These are phyloP conservation scores for Idaea dimidiata DNA, from an alignment of 2,888 invertebrate genomes.

Conservation along the genomic window DNA sequence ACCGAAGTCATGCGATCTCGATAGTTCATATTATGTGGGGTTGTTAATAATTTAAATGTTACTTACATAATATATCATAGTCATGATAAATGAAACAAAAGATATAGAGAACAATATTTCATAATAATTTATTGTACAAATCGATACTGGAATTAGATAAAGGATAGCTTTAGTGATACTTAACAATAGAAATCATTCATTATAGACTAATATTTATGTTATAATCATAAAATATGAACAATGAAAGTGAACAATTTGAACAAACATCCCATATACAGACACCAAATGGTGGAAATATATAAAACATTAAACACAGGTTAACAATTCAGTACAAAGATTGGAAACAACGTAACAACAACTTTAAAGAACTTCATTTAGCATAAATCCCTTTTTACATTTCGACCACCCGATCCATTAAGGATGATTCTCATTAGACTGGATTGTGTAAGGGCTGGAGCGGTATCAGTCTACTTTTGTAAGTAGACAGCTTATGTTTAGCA, in stretches of 20 bases:
- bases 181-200: constrained; percentile 63
- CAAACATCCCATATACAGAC: constrained; percentile 72
- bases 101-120: constrained; percentile 59
- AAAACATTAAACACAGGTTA: constrained; percentile 41
- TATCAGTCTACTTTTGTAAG: no score
- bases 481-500: no score
- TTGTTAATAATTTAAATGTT: no score
- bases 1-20: no score
- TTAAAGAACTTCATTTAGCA: constrained; percentile 4
- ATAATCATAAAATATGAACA: constrained; percentile 37
- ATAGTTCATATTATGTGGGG: no score
- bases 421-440: no score
- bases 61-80: no score
- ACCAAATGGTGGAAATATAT: constrained; percentile 53
- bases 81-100: constrained; percentile 35
- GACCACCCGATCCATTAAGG: no score
- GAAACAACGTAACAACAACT: constrained; percentile 25
- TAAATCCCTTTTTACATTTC: not conserved
- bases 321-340: constrained; percentile 10
- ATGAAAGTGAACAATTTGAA: constrained; percentile 51
- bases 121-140: constrained; percentile 73
- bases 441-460: no score
- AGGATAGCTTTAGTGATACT: constrained; percentile 62
- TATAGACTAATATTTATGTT: constrained; percentile 48
- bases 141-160: constrained; percentile 73